Base-by-base conservation (phyloP, 2,797 vertebrate genomes). In the Pogoniulus pusillus region DNA sequence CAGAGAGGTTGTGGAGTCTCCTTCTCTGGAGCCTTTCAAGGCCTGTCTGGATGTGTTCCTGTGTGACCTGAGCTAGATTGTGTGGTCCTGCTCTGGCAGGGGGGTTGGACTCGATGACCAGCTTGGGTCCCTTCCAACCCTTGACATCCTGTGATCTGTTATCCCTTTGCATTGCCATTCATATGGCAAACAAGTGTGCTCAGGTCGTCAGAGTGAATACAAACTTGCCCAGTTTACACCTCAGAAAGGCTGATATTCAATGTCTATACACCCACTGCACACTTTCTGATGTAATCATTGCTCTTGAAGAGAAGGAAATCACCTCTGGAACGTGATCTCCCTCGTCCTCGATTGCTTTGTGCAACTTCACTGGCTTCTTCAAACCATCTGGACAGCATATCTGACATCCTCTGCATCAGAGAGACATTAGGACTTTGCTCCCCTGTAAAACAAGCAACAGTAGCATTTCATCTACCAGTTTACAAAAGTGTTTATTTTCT, bases 331-430 rank as follows among this genome's bases (percentile, higher is more conserved):
- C 98, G 97, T 7, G 98, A 95, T 93, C 98, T 98, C 86, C 98
- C 98, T 51, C 98, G 98, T 78, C 98, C 98, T 95, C 99, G 97
- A 95, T 96, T 98, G 97, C 98, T 98, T 95, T 99, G 99, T 55
- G 98, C 98, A 59, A 98, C 98, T 93, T 99, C 99, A 34, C 99
- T 99, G 93, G 99, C 99, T 97, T 99, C 99, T 96, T 99, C 99
- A 90, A 99, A 99, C 99, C 99, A 99, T 55, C 99, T 98, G 24
- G 99, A 99, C 91, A 99, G 96, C 99, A 99, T 99, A 95, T 99
- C 99, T 1, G 99, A 99, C 99, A 99, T 99, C 95, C 99, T 98
- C 86, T 99, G 99, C 99, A 99, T 99, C 96, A 99, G 94, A 53
- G 99, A 99, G 15, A 99, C 98, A 7, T 99, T 99, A 45, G 99